Evolutionary conservation across 1,140 invertebrate genomes (phyloP), one percentile per base, ranked within the genome.

Genomic region (Saccostrea glomerata): DNA sequence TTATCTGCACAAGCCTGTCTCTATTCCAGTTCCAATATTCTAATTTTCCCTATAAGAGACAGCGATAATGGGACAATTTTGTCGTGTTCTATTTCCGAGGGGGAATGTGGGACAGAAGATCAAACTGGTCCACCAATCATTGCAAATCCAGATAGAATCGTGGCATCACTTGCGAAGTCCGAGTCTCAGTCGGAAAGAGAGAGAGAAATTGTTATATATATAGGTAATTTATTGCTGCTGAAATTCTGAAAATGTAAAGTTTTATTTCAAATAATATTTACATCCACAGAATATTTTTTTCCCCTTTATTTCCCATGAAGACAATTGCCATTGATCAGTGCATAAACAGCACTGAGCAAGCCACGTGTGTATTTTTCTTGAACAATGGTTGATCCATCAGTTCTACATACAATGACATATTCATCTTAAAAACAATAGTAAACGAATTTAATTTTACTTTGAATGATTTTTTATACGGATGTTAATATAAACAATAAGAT

Each of bases 51-150:
- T 4, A 30, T 77, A 23, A 25, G 13, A 30, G 70, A 77, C 25
- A 77, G 70, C 11, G 70, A 77, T 36, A 77, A 77, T 77, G 70
- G 70, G 12, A 77, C 70, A 77, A 15, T 30, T 30, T 77, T 77
- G 30, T 77, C 70, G 25, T 77, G 70, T 30, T 25, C 70, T 30
- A 17, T 15, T 15, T 11, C 70, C 23, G 70, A 77, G 11, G 70
- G 36, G 70, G 70, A 77, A 25, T 77, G 70, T 36, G 70, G 70
- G 3, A 36, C 70, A 30, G 70, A 15, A 30, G 70, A 15, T 13
- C 70, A 25, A 6, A 12, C 70, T 2, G 9, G 7, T 40, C 11
- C 23, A 12, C 70, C 70, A 5, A 77, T 77, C 25, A 36, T 36
- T 36, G 30, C 70, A 12, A 77, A 77, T 15, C 23, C 23, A 2